Percentiles rank a stretch among this genome's conserved stretches.
phyloP scores from a whole-genome alignment of 2,888 invertebrate genomes.

The Acrobasis repandana region DNA sequence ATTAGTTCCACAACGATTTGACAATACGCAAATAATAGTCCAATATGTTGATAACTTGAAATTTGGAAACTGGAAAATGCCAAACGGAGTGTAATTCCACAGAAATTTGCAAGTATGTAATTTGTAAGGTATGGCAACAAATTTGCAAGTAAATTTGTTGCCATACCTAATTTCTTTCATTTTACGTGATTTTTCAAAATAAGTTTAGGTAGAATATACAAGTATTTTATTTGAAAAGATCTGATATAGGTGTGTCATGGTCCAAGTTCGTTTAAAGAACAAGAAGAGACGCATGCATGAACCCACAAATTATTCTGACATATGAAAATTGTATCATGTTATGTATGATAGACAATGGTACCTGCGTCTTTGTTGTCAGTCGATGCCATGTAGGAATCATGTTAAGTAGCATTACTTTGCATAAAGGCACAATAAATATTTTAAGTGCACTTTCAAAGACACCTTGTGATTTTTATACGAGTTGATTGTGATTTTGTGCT shows the following conservation, averaged over 20 bases:
- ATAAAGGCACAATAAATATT: neutral
- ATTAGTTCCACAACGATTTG: slow-evolving; percentile 21
- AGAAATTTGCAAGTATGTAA: too few species aligned
- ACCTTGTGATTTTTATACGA: too few species aligned
- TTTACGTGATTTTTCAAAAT: too few species aligned
- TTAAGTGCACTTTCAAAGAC: neutral
- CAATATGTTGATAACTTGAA: slow-evolving; percentile 8
- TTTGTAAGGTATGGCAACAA: too few species aligned
- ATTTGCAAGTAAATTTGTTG: too few species aligned
- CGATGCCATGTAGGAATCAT: neutral
- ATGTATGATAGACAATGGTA: slow-evolving; percentile 3
- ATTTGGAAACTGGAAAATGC: slow-evolving; percentile 6
- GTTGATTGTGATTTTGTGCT: too few species aligned
- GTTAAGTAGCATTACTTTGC: slow-evolving; percentile 9
- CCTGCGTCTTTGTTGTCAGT: slow-evolving; percentile 8
- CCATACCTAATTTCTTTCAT: too few species aligned
- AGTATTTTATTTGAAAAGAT: too few species aligned
- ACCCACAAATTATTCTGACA: neutral
- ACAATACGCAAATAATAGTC: slow-evolving; percentile 5
- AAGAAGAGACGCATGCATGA: neutral
- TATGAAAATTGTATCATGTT: neutral
- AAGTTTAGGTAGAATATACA: too few species aligned
- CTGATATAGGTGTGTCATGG: too few species aligned
- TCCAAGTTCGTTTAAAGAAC: too few species aligned
- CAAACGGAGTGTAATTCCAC: neutral